phyloP scores from a whole-genome alignment of 2,113 vertebrate genomes.

The Periophthalmus modestus region DNA sequence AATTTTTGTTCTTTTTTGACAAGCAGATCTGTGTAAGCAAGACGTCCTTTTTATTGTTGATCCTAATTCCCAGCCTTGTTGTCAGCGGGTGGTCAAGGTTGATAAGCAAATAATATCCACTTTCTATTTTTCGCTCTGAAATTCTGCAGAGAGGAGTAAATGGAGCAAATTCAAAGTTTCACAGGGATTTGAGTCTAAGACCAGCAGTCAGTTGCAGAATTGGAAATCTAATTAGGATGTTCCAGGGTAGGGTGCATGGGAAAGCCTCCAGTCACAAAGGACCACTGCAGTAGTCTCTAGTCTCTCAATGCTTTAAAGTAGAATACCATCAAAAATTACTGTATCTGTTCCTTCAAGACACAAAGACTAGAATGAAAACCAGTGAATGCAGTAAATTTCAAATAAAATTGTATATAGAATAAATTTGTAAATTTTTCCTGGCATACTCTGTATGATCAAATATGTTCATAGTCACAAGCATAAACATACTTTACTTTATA shows the following conservation, averaged over 20 bases:
- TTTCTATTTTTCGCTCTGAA: conserved; percentile 37
- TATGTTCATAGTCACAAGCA: not conserved
- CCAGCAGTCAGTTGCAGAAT: conserved; percentile 26
- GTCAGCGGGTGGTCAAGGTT: conserved; percentile 45
- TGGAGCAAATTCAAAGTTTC: conserved; percentile 49
- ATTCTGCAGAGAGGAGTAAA: conserved; percentile 22
- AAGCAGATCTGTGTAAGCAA: not conserved
- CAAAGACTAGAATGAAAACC: not conserved
- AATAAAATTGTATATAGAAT: too few species aligned
- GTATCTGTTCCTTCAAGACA: not conserved
- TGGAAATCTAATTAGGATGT: conserved; percentile 41
- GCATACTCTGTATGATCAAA: not conserved
- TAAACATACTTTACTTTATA: not conserved
- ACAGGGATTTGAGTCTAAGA: conserved; percentile 35
- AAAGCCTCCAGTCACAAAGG: not conserved
- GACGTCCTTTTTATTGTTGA: too few species aligned
- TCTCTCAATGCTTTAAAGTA: not conserved
- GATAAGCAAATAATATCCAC: conserved; percentile 48
- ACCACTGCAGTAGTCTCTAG: not conserved
- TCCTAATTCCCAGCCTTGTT: conserved; percentile 19
- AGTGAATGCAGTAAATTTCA: too few species aligned
- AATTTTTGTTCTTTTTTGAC: not conserved
- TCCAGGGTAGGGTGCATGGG: not conserved
- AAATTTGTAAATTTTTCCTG: not conserved
- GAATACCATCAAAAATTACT: not conserved